Evolutionary conservation across 2,113 vertebrate species (phyloP), one percentile per base, ranked within the genome.

Genomic region (Myotis lucifugus): DNA sequence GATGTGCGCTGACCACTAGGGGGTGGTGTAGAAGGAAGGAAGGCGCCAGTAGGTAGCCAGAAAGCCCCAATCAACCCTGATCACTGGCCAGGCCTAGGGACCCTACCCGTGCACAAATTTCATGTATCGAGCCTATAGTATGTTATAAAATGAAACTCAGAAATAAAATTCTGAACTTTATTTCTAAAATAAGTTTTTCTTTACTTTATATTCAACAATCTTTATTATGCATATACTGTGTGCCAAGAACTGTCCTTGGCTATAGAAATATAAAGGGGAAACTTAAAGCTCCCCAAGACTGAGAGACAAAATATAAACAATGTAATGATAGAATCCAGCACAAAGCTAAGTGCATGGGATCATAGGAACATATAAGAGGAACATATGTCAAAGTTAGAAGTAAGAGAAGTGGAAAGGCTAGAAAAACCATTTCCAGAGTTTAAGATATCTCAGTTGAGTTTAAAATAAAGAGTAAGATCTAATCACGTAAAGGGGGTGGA

Each of bases 141-240:
- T 56, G 18, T 27, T 83, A 61, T 42, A 25, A 88, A 79, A 32
- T 14, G 5, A 83, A 95, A 88, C 25, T 52, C 11, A 54, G 82
- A 69, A 88, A 85, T 90, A 64, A 79, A 88, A 88, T 95, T 91
- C 78, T 76, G 9, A 91, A 84, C 56, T 70, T 84, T 61, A 59
- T 56, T 78, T 40, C 29, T 87, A 37, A 81, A 70, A 29, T 48
- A 76, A 56, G 59, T 48, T 73, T 46, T 56, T 87, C 40, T 59
- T 59, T 11, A 69, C 61, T 93, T 93, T 76, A 84, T 70, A 73
- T 54, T 84, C 8, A 25, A 27, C 3, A 61, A 85, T 61, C 15
- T 67, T 74, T 74, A 81, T 83, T 48, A 56, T 46, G 2, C 8
- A 48, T 17, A 23, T 12, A n/a, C 4, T 56, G 6, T 34, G 34